Percentiles rank a stretch among this genome's conserved stretches.
phyloP scores from a whole-genome alignment of 1,140 invertebrate species.

The Scaptomyza pallida region DNA sequence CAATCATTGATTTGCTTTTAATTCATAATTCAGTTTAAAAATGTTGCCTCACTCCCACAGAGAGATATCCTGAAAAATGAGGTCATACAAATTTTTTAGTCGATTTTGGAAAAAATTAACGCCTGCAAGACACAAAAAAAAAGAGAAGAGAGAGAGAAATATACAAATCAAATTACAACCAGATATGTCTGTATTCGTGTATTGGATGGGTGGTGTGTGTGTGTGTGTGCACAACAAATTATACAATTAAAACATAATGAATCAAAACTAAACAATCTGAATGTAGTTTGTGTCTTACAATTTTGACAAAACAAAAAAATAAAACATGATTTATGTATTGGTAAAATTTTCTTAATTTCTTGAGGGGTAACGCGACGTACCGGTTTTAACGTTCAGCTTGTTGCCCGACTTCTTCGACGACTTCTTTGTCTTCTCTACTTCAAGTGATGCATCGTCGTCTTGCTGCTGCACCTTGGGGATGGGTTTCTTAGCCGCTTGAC shows the following conservation, averaged over 20 bases:
- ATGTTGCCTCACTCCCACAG: constrained; percentile 84
- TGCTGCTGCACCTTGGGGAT: constrained; percentile 34
- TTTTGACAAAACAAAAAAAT: constrained; percentile 29
- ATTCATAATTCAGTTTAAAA: constrained; percentile 53
- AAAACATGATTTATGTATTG: constrained; percentile 11
- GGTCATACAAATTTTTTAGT: constrained; percentile 84
- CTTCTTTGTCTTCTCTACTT: constrained; percentile 65
- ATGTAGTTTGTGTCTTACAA: constrained; percentile 47
- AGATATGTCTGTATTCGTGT: constrained; percentile 59
- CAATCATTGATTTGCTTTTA: constrained; percentile 56
- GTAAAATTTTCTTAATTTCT: neutral
- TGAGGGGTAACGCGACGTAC: constrained; percentile 86
- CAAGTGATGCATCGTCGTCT: constrained; percentile 59
- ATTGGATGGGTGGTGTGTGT: constrained; percentile 32
- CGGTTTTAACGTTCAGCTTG: constrained; percentile 86
- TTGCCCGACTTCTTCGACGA: constrained; percentile 66
- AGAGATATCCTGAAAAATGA: constrained; percentile 84
- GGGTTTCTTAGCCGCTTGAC: constrained; percentile 63
- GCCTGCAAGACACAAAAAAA: constrained; percentile 83
- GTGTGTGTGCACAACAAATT: constrained; percentile 53
- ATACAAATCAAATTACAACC: constrained; percentile 79
- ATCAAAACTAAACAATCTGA: constrained; percentile 17
- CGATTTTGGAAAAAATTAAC: constrained; percentile 84
- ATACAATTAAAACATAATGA: constrained; percentile 11
- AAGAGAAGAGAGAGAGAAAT: constrained; percentile 77